phyloP scores from a whole-genome alignment of 2,113 vertebrate species.

The Myrmecobius fasciatus region DNA sequence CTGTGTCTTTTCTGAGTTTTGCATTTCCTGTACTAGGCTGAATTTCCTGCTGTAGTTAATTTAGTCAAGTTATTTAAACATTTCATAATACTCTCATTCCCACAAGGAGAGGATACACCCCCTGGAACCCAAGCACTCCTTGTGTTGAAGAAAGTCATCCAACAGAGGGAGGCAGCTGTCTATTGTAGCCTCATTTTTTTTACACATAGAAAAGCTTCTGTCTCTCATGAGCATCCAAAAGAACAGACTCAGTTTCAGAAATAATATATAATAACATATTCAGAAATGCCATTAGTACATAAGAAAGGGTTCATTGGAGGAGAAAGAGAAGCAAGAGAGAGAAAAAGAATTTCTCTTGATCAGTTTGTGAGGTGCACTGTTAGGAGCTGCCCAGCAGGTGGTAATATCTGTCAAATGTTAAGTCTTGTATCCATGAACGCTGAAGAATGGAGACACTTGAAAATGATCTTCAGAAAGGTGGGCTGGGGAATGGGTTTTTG shows the following conservation, averaged over 20 bases:
- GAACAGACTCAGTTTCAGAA: neutral
- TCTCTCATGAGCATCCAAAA: neutral
- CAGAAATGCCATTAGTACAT: neutral
- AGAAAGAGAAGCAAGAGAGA: neutral
- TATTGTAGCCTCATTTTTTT: neutral
- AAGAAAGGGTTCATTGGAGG: neutral
- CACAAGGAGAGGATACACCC: neutral
- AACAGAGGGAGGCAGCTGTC: neutral
- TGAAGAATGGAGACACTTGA: accelerated
- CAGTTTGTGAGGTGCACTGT: conserved; percentile 38
- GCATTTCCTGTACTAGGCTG: neutral
- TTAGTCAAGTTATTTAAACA: neutral
- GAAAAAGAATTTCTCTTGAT: accelerated
- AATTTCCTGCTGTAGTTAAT: neutral
- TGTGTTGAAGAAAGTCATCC: neutral
- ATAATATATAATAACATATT: neutral
- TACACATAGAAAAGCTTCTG: neutral
- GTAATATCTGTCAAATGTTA: conserved; percentile 75
- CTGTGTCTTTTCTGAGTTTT: neutral
- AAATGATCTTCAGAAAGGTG: neutral
- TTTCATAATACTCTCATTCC: neutral
- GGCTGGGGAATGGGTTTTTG: neutral
- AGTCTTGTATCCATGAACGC: accelerated
- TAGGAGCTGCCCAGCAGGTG: conserved; percentile 65
- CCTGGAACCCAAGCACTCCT: neutral